phyloP scores from a whole-genome alignment of 2,888 invertebrate species.

The Ectemnius cavifrons region DNA sequence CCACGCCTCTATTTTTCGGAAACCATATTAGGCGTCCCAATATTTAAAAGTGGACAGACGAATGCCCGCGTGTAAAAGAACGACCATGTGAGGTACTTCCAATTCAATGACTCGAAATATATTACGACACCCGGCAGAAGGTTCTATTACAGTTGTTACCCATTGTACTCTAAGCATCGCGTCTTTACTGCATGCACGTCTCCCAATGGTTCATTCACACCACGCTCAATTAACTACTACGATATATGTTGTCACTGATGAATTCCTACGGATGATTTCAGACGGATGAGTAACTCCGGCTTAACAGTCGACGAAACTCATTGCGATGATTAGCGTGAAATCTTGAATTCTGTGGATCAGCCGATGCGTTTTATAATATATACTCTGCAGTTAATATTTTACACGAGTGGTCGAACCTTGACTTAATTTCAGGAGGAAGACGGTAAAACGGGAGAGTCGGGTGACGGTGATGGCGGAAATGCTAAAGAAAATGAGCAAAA shows the following conservation, averaged over 20 bases:
- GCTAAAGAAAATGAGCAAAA: slow-evolving; percentile 69
- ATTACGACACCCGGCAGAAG: too few species aligned
- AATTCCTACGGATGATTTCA: slow-evolving; percentile 4
- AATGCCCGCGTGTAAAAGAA: too few species aligned
- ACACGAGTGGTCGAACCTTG: not conserved
- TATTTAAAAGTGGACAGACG: too few species aligned
- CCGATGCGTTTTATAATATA: not conserved
- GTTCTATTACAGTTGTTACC: too few species aligned
- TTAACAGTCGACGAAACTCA: slow-evolving; percentile 13
- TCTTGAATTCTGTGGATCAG: not conserved
- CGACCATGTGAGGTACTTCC: too few species aligned
- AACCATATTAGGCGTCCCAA: too few species aligned
- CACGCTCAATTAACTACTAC: not conserved
- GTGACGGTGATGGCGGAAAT: slow-evolving; percentile 58
- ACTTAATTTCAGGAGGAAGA: slow-evolving; percentile 65
- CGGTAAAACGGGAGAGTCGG: slow-evolving; percentile 71
- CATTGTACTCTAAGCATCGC: too few species aligned
- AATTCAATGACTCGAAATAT: too few species aligned
- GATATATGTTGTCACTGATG: not conserved
- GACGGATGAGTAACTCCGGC: slow-evolving; percentile 8
- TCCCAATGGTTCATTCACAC: slow-evolving; percentile 5
- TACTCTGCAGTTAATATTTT: slow-evolving; percentile 12
- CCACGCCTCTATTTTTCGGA: too few species aligned
- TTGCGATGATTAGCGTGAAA: not conserved
- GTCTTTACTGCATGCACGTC: too few species aligned